A percentile compares a stretch with the other conserved stretches of the same genome.
Evolutionary conservation across 92 coral and sea anemone species (phyloP).

Genomic region (Isaurus tuberculatus): DNA sequence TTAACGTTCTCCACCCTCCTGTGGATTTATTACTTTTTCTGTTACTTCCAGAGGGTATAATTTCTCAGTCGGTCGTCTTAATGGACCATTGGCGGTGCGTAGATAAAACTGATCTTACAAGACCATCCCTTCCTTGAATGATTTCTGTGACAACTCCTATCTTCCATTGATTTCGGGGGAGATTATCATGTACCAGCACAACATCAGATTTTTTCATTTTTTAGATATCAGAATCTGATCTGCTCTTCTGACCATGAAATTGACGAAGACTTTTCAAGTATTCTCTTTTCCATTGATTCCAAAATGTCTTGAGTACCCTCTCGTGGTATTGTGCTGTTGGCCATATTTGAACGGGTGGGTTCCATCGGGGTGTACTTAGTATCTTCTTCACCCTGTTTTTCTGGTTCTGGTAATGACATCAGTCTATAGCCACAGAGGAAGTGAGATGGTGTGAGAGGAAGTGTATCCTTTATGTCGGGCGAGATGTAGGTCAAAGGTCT

Average conservation of each 20-base stretch:
- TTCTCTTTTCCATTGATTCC: background rate
- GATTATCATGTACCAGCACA: slow-evolving; percentile 45
- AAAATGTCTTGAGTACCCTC: background rate
- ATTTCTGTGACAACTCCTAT: slow-evolving; percentile 34
- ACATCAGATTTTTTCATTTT: slow-evolving; percentile 52
- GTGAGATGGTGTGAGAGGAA: background rate
- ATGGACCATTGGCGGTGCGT: background rate
- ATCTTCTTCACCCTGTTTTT: background rate
- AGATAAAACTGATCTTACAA: slow-evolving; percentile 45
- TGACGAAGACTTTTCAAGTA: slow-evolving; percentile 14
- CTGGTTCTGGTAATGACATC: background rate
- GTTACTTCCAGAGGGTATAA: background rate
- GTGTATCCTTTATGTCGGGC: background rate
- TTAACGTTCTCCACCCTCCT: background rate
- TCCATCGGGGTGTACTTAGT: background rate
- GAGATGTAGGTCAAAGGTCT: background rate
- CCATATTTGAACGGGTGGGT: background rate
- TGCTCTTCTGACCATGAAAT: background rate
- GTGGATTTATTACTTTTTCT: background rate
- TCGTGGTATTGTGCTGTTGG: background rate
- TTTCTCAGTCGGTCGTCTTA: background rate
- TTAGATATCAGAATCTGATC: background rate
- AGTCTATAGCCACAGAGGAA: background rate
- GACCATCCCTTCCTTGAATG: slow-evolving; percentile 54
- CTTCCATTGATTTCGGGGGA: slow-evolving; percentile 51